phyloP scores from a whole-genome alignment of 2,113 vertebrate species.

The Syngnathus floridae region DNA sequence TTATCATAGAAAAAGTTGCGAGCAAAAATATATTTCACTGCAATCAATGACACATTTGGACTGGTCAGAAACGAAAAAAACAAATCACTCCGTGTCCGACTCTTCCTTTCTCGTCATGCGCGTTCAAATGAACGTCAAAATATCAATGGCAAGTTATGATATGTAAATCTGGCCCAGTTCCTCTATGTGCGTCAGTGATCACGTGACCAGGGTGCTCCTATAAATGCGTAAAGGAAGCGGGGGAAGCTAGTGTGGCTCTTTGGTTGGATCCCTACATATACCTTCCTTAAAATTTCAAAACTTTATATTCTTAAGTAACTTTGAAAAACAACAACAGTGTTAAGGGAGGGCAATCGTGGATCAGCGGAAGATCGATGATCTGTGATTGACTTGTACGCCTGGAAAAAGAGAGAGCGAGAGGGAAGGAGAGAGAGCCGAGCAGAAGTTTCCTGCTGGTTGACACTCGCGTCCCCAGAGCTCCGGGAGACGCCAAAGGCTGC shows the following conservation, averaged over 20 bases:
- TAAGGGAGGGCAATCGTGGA: conserved; percentile 3
- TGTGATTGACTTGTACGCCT: conserved; percentile 14
- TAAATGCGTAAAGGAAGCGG: conserved; percentile 70
- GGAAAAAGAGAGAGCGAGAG: conserved; percentile 6
- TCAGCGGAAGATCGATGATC: conserved; percentile 15
- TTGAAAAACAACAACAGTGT: conserved; percentile 11
- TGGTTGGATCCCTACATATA: conserved; percentile 53
- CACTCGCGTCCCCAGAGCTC: conserved; percentile 2
- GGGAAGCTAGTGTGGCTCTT: conserved; percentile 62
- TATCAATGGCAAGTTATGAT: neutral
- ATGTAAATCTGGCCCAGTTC: conserved; percentile 43
- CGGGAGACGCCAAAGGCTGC: conserved; percentile 2
- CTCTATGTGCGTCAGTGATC: conserved; percentile 54
- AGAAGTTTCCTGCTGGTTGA: conserved; percentile 43
- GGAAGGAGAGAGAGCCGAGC: neutral
- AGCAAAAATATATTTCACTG: neutral
- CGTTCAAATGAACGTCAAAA: neutral
- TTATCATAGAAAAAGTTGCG: neutral
- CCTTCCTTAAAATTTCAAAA: conserved; percentile 44
- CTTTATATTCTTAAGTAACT: neutral
- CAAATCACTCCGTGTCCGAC: neutral
- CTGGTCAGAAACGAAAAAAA: neutral
- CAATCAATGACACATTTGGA: neutral
- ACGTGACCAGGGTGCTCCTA: conserved; percentile 69
- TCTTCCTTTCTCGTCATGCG: neutral